Conservation (phyloP, 2,113 vertebrate genomes). For the Erythrocercus mccallii region DNA sequence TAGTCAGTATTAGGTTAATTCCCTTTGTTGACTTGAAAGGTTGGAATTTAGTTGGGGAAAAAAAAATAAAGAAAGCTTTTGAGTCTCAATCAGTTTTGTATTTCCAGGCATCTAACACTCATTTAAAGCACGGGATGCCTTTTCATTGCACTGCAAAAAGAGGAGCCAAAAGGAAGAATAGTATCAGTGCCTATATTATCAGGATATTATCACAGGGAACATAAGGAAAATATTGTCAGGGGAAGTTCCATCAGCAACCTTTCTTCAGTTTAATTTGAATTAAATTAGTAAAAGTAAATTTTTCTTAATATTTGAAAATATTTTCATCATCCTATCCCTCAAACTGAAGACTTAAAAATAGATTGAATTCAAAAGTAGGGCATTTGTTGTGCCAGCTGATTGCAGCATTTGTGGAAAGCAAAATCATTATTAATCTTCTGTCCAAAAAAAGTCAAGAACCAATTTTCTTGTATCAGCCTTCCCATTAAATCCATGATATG, state of each 20-base stretch:
- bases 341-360: background rate
- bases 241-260: background rate
- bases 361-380: background rate
- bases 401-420: background rate
- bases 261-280: background rate
- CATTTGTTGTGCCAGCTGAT: background rate
- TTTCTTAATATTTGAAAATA: background rate
- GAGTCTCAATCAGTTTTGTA: background rate
- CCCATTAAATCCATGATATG: background rate
- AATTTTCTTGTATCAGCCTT: background rate
- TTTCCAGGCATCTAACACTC: background rate
- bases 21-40: background rate
- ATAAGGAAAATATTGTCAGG: background rate
- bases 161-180: background rate
- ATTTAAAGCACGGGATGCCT: background rate
- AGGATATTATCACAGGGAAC: background rate
- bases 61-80: constrained; percentile 10
- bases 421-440: background rate
- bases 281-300: background rate
- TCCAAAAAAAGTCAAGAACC: background rate
- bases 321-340: background rate
- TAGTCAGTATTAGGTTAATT: constrained; percentile 47
- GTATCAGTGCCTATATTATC: background rate
- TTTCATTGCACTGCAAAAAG: background rate
- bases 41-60: background rate